These are phyloP conservation scores for Cavia porcellus DNA, from an alignment of 2,113 vertebrate genomes.

Conservation along the genomic window DNA sequence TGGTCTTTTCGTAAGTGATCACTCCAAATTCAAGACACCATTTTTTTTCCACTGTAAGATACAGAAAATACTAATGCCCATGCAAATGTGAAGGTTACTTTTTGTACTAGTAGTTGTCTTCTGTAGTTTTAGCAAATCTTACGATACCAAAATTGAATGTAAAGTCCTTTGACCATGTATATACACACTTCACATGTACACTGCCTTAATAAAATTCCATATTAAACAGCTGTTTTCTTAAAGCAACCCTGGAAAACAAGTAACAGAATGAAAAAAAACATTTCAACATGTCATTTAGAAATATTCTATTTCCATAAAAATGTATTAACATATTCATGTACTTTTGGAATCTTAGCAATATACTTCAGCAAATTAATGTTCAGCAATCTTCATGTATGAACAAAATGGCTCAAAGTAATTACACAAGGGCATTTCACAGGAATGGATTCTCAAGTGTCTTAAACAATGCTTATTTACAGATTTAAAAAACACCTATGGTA, in stretches of 20 bases:
- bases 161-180: neutral
- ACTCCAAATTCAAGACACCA: neutral
- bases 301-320: neutral
- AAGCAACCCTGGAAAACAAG: neutral
- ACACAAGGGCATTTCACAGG: neutral
- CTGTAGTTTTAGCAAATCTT: neutral
- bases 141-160: neutral
- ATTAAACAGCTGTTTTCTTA: neutral
- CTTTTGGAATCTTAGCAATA: neutral
- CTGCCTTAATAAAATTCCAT: neutral
- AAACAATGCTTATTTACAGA: neutral
- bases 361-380: neutral
- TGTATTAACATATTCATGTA: neutral
- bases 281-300: neutral
- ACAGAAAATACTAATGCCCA: neutral
- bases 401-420: constrained; percentile 1
- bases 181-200: neutral
- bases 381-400: neutral
- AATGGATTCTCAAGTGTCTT: neutral
- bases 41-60: neutral
- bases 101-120: neutral
- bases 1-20: neutral
- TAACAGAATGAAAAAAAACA: neutral
- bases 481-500: neutral
- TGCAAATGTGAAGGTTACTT: fast-evolving